Base-by-base conservation (phyloP, 2,797 vertebrate genomes). In the Anomalospiza imberbis region DNA sequence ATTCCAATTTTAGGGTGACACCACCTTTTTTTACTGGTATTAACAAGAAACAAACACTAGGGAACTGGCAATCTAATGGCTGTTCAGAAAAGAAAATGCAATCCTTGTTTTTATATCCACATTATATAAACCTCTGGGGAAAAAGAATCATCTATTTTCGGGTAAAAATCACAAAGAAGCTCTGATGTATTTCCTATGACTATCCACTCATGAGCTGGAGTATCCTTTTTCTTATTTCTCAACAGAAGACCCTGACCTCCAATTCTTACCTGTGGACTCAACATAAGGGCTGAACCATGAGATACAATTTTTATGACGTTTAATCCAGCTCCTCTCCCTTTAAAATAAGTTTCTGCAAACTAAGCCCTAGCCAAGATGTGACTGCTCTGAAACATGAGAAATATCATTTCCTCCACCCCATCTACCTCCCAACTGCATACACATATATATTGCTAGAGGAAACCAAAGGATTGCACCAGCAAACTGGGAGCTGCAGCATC, bases 21-120 rank as follows among this genome's bases (percentile, higher is more conserved):
- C 84, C 92, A 95, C 88, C 89, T 89, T 95, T 95, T 87, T 86
- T 88, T 93, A 96, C 91, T 55, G 96, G 75, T 66, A 94, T 38
- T 40, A 65, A 82, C 4, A 10, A 83, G 87, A 95, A 76, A 89
- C 61, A 87, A 88, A 60, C 81, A 75, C 83, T 25, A 48, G 44
- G 74, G 85, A 94, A 71, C 73, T 12, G 15, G 83, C 68, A 62
- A 36, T 20, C 73, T 85, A 85, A 91, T 5, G 63, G 82, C 89
- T 90, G 84, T 24, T 92, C 55, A 36, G 71, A 84, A 94, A 85
- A 86, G 17, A 82, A 96, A 96, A 94, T 1, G 36, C 83, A 93
- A 86, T 88, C 73, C 38, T 91, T 88, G 76, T 18, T 51, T 89
- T 71, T 50, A 66, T 88, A 85, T 21, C 85, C 74, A 54, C 12